Conservation (phyloP, 2,797 vertebrate species). For the Sebastiscus tertius region DNA sequence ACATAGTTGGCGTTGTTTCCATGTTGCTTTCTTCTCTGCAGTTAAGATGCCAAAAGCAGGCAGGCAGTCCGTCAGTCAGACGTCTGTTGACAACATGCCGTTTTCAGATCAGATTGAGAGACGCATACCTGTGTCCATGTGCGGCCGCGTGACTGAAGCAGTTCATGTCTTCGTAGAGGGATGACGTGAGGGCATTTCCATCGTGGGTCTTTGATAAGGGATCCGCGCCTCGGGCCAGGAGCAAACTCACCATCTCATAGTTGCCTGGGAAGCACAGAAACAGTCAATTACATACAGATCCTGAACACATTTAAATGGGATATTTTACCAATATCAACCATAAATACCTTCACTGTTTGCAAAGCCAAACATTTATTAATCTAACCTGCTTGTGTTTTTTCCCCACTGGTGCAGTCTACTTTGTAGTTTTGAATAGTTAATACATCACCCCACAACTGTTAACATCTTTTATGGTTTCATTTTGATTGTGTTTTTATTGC, state of each 20-base stretch:
- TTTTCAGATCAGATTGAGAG: not conserved
- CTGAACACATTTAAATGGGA: not conserved
- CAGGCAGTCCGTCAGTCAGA: not conserved
- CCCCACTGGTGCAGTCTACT: not conserved
- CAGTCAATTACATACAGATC: not conserved
- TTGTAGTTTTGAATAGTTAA: not conserved
- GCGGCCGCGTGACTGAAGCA: conserved; percentile 97
- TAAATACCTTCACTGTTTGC: not conserved
- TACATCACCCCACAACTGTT: not conserved
- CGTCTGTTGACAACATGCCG: not conserved
- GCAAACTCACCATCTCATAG: conserved; percentile 95
- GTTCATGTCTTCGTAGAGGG: conserved; percentile 96
- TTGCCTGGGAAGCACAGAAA: conserved; percentile 84
- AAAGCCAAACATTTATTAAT: not conserved
- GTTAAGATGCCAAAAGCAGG: not conserved
- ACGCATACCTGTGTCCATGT: conserved; percentile 92
- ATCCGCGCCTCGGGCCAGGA: conserved; percentile 92
- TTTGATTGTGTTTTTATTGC: not conserved
- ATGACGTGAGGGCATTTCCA: conserved; percentile 88
- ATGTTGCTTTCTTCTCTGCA: not conserved
- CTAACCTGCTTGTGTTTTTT: not conserved
- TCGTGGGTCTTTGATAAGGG: conserved; percentile 91
- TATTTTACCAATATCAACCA: not conserved
- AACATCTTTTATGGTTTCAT: not conserved
- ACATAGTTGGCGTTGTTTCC: not conserved